These are phyloP conservation scores for Hemicrepidius hirtus DNA, from an alignment of 2,888 invertebrate species.

Conservation along the genomic window DNA sequence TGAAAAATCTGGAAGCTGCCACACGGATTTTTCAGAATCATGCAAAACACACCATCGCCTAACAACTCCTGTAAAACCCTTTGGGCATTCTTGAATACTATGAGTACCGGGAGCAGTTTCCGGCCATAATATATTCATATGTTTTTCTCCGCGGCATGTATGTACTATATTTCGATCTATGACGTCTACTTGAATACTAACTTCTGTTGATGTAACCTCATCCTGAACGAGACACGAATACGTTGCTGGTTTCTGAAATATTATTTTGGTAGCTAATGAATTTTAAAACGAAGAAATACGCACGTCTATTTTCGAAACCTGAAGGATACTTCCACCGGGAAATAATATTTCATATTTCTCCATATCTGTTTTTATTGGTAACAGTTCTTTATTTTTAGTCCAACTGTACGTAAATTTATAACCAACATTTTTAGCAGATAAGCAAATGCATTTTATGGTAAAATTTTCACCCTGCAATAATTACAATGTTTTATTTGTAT, in stretches of 20 bases:
- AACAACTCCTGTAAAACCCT: slow-evolving; percentile 73
- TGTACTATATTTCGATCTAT: slow-evolving; percentile 77
- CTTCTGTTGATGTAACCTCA: slow-evolving; percentile 72
- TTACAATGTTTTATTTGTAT: not conserved
- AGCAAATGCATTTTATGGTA: slow-evolving; percentile 83
- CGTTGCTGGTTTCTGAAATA: slow-evolving; percentile 81
- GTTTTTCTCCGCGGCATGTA: slow-evolving; percentile 75
- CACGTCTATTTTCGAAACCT: slow-evolving; percentile 86
- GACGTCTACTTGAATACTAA: slow-evolving; percentile 80
- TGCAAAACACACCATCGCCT: slow-evolving; percentile 76
- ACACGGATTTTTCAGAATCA: slow-evolving; percentile 80
- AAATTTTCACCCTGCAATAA: slow-evolving; percentile 79
- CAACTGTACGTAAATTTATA: slow-evolving; percentile 87
- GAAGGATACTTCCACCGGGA: slow-evolving; percentile 88
- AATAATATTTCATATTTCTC: slow-evolving; percentile 91
- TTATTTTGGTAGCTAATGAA: not conserved
- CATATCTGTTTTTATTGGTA: slow-evolving; percentile 83
- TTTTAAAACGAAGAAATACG: slow-evolving; percentile 51
- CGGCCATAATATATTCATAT: slow-evolving; percentile 78
- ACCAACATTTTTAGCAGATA: slow-evolving; percentile 79
- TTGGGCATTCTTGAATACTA: slow-evolving; percentile 79
- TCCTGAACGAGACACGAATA: slow-evolving; percentile 83
- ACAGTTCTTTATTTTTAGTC: slow-evolving; percentile 85
- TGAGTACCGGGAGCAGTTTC: slow-evolving; percentile 84
- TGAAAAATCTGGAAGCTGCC: slow-evolving; percentile 86